Evolutionary conservation across 2,888 invertebrate species (phyloP), one percentile per base, ranked within the genome.

Genomic region (Melikaiella ostensackeni): DNA sequence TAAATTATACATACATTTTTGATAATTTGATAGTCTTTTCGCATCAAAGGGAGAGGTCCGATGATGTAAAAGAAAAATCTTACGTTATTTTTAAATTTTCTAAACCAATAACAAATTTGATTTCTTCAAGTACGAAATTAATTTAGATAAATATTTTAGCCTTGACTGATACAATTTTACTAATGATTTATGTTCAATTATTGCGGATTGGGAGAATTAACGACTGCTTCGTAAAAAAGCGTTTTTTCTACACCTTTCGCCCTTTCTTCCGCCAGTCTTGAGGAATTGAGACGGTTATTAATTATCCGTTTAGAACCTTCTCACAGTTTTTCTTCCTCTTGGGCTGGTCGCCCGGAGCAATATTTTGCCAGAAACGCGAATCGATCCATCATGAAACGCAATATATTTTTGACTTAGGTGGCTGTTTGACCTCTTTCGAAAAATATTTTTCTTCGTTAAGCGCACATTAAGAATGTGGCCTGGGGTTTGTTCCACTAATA

Each of bases 361-460:
- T 73, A 55, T 55, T 50, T 73, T 55, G 7, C 33, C 50, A 73
- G 46, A 73, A 73, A 21, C 46, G 33, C 9, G 33, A 73, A 73
- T 42, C 62, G 11, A 42, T 75, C 24, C 30, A 42, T 62, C 75
- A 75, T 42, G 13, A 2, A 46, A 61, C 61, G 27, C 27, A 30
- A 62, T 38, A 42, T 75, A 75, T 50, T 38, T 38, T 50, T 61
- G 38, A 38, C 50, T 38, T n/a, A 33, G 19, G 9, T 24, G n/a
- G 59, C 30, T 27, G 16, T 55, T 42, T 55, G 42, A 74, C 7
- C 55, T 50, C 42, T 63, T 55, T 63, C 38, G 78, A 81, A 75
- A 82, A 85, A 83, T 81, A 81, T 82, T 82, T 82, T 84, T 80
- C 70, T 81, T 77, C 79, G 74, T 81, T 63, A 75, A 59, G n/a